These are phyloP conservation scores for Hyposoter didymator DNA, from an alignment of 2,888 invertebrate species.

Conservation along the genomic window DNA sequence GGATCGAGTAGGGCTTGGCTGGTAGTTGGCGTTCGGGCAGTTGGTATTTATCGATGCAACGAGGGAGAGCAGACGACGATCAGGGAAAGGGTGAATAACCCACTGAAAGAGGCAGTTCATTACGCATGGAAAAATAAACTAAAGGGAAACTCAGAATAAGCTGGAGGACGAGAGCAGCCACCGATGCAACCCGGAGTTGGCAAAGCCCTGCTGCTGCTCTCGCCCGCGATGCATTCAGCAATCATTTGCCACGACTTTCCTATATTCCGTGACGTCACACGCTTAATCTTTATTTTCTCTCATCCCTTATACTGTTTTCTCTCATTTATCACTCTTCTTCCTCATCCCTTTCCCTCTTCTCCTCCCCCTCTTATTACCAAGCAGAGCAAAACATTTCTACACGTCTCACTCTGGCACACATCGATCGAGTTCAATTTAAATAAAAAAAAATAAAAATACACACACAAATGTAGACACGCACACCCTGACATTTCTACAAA, in stretches of 20 bases:
- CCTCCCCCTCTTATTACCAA: constrained; percentile 2
- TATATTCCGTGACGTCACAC: constrained; percentile 52
- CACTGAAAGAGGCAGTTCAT: constrained; percentile 74
- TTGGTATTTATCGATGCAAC: constrained; percentile 69
- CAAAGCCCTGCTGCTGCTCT: constrained; percentile 52
- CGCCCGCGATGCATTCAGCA: constrained; percentile 72
- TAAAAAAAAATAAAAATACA: too few relatives aligned
- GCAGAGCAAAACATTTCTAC: neutral
- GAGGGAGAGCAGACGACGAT: constrained; percentile 61
- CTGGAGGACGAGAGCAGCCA: neutral
- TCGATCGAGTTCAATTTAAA: too few relatives aligned
- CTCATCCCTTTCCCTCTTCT: neutral
- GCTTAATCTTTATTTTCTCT: constrained; percentile 53
- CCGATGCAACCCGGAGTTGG: constrained; percentile 62
- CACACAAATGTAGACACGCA: too few relatives aligned
- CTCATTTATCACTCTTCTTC: constrained; percentile 27
- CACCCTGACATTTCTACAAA: too few relatives aligned
- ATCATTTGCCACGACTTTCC: constrained; percentile 65
- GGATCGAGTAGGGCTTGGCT: constrained; percentile 30
- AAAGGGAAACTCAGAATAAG: constrained; percentile 71
- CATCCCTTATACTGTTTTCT: constrained; percentile 36
- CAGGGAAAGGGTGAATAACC: constrained; percentile 50
- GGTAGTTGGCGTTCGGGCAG: constrained; percentile 42
- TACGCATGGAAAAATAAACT: constrained; percentile 80
- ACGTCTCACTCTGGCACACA: neutral